Conservation (phyloP, 2,888 invertebrate genomes). For the Pantelozetes paolii region DNA sequence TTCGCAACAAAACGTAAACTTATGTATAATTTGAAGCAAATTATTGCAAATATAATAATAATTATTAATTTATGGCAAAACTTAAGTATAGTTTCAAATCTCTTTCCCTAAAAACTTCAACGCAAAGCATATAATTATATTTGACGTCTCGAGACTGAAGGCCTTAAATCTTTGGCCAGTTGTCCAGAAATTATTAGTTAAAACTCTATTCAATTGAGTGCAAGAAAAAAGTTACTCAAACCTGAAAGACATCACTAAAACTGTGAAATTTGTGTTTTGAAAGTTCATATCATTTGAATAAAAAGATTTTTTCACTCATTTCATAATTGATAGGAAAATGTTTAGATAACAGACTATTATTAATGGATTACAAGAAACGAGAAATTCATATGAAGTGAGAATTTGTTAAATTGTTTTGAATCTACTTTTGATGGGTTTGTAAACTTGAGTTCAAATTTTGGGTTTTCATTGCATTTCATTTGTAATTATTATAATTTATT, state of each 20-base stretch:
- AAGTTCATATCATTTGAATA: no score
- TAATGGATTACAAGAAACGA: not conserved
- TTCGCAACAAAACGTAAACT: not conserved
- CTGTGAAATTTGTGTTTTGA: conserved; percentile 23
- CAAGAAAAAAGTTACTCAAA: not conserved
- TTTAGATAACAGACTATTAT: no score
- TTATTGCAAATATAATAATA: conserved; percentile 31
- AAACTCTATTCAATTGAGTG: not conserved
- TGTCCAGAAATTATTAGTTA: conserved; percentile 32
- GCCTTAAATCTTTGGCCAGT: conserved; percentile 23
- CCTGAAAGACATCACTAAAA: not conserved
- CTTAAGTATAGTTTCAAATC: conserved; percentile 26
- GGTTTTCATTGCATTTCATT: conserved; percentile 11
- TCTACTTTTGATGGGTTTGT: not conserved
- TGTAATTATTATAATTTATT: not conserved
- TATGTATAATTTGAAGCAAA: not conserved
- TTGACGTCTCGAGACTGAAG: conserved; percentile 15
- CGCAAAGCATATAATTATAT: conserved; percentile 23
- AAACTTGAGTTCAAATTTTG: not conserved
- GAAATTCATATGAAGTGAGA: no score
- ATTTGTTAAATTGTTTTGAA: no score
- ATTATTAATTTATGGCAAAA: conserved; percentile 33
- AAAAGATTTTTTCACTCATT: not conserved
- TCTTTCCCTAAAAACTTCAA: conserved; percentile 17
- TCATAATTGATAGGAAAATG: not conserved